Evolutionary conservation across 2,888 invertebrate species (phyloP).

Genomic region (Habrosyne pyritoides): DNA sequence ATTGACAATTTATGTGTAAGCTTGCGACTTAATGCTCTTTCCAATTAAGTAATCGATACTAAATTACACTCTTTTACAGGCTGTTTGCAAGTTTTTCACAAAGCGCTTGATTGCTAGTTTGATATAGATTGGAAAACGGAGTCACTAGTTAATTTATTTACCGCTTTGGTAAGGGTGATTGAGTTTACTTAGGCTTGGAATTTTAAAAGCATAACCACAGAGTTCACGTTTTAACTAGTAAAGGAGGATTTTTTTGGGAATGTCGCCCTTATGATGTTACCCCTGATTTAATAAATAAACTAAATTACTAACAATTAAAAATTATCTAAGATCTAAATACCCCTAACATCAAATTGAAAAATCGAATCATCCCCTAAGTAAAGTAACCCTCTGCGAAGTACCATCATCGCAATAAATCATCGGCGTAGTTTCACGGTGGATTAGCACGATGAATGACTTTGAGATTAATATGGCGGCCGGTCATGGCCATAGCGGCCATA

Average conservation of each 20-base stretch:
- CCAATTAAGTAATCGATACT: neutral
- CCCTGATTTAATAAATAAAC: neutral
- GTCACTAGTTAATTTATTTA: neutral
- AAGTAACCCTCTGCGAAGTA: conserved; percentile 12
- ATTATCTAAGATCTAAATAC: conserved; percentile 1
- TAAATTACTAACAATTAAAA: neutral
- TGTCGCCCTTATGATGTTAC: no score
- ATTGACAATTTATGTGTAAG: neutral
- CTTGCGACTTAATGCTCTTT: neutral
- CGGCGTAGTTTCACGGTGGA: conserved; percentile 53
- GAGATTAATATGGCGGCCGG: conserved; percentile 27
- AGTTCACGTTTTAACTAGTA: no score
- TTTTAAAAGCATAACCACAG: no score
- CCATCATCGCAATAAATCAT: conserved; percentile 49
- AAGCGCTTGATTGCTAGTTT: neutral
- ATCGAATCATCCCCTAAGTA: neutral
- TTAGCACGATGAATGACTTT: conserved; percentile 44
- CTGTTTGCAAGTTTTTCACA: neutral
- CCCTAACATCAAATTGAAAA: neutral
- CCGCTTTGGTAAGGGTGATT: neutral
- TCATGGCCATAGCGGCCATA: neutral
- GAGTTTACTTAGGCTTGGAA: neutral
- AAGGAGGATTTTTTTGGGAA: no score
- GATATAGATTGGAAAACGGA: neutral
- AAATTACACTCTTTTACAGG: neutral